Percentiles rank a stretch among this genome's conserved stretches.
These are phyloP conservation scores for Spea multiplicata DNA, from an alignment of 2,113 vertebrate genomes.

Conservation along the genomic window DNA sequence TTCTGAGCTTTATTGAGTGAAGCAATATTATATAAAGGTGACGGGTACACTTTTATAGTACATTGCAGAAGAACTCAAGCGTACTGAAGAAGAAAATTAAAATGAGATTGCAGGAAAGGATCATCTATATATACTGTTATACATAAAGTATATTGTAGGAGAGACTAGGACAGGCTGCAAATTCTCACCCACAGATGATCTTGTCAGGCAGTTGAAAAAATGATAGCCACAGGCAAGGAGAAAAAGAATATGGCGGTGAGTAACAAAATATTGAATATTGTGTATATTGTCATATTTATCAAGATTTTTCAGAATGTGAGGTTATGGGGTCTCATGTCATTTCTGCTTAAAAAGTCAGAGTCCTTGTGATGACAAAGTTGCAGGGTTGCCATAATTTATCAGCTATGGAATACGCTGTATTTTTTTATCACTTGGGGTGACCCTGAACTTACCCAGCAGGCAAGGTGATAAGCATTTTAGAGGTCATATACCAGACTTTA, in stretches of 20 bases:
- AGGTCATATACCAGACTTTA: background rate
- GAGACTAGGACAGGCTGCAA: background rate
- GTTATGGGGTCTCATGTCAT: conserved; percentile 25
- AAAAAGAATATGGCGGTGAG: conserved; percentile 1
- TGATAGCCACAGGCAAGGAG: conserved; percentile 26
- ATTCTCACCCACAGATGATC: conserved; percentile 8
- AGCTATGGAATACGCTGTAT: conserved; percentile 1
- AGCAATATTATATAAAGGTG: too few relatives aligned
- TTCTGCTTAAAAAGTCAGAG: conserved; percentile 29
- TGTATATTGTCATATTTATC: conserved; percentile 38
- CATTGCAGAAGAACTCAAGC: background rate
- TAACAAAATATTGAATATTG: conserved; percentile 8
- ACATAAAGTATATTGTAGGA: conserved; percentile 12
- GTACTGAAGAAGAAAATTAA: conserved; percentile 12
- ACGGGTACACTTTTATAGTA: too few relatives aligned
- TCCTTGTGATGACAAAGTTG: conserved; percentile 20
- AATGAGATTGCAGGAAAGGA: conserved; percentile 6
- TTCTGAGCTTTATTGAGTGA: too few relatives aligned
- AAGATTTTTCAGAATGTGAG: conserved; percentile 30
- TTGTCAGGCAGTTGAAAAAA: conserved; percentile 30
- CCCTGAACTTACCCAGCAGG: conserved; percentile 18
- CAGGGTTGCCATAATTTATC: conserved; percentile 32
- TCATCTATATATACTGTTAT: conserved; percentile 22
- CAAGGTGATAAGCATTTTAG: conserved; percentile 35
- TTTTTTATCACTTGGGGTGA: conserved; percentile 27